phyloP scores from a whole-genome alignment of 2,888 invertebrate genomes.

The Argyresthia goedartella region DNA sequence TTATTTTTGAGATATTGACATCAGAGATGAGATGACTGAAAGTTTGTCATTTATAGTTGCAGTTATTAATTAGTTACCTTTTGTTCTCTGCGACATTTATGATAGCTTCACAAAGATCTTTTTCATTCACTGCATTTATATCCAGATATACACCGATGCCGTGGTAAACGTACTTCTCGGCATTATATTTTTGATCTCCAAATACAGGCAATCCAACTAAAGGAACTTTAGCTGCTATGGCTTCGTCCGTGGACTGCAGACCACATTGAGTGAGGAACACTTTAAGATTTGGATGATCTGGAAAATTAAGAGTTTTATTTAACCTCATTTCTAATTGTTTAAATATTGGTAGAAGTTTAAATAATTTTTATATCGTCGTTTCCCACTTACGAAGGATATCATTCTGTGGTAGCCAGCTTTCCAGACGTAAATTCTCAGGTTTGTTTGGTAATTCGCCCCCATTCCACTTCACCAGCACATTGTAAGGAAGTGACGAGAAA shows the following conservation, averaged over 20 bases:
- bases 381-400: constrained; percentile 4
- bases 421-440: background rate
- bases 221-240: constrained; percentile 4
- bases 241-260: no score
- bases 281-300: constrained; percentile 6
- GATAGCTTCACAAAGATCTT: constrained; percentile 1
- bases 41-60: no score
- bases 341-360: background rate
- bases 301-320: background rate
- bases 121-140: constrained; percentile 1
- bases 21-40: no score
- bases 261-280: no score
- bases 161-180: constrained; percentile 2
- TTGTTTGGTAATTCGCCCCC: background rate
- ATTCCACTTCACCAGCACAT: constrained; percentile 5
- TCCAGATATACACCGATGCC: constrained; percentile 4
- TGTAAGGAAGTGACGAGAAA: constrained; percentile 4
- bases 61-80: background rate
- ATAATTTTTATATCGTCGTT: background rate
- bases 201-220: constrained; percentile 1
- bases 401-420: constrained; percentile 5
- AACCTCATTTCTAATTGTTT: no score
- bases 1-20: no score
- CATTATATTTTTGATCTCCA: constrained; percentile 7
- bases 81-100: background rate